Base-by-base conservation (phyloP, 2,797 vertebrate genomes). In the Spea hammondii region DNA sequence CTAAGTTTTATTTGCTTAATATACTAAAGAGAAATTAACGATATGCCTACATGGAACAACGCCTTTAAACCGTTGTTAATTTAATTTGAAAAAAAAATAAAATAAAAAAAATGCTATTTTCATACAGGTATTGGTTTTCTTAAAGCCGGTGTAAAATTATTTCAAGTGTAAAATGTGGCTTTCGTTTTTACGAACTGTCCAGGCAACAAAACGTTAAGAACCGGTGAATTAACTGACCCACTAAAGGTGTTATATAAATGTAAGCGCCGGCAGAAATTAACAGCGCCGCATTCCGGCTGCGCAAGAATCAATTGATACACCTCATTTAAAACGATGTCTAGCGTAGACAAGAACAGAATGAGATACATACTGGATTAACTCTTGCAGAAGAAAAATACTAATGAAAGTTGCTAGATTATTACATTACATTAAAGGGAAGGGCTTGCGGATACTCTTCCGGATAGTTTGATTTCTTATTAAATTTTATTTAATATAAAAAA, bases 271-370 rank as follows among this genome's bases (percentile, higher is more conserved):
- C 77, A 72, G 0, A 1, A 0, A 1, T 79, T 82, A 60, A 13
- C 2, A 57, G 5, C 17, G 17, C 50, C 0, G 0, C 6, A 49
- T 72, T 46, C 76, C 57, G 12, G n/a, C 13, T 13, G 65, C 48
- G 54, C 5, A 65, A 51, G 11, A 77, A 49, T 77, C 59, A 65
- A 17, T 17, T 80, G 51, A 76, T 78, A 59, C 3, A 9, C 44
- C 65, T 85, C 32, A 57, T 50, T 80, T 83, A 74, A 74, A 78
- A 8, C 5, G 4, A 5, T 32, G 17, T 69, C 74, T 78, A 72
- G 8, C 0, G 0, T 4, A 74, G 17, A 76, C 7, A 11, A 65
- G 65, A 71, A 55, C 59, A 0, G 5, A 66, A 10, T 8, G 71
- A 13, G 11, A 2, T 8, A n/a, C 60, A 65, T 77, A 3, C 55